These are phyloP conservation scores for Panagrolaimus sp. DNA, from an alignment of 1,140 invertebrate species.

Conservation along the genomic window DNA sequence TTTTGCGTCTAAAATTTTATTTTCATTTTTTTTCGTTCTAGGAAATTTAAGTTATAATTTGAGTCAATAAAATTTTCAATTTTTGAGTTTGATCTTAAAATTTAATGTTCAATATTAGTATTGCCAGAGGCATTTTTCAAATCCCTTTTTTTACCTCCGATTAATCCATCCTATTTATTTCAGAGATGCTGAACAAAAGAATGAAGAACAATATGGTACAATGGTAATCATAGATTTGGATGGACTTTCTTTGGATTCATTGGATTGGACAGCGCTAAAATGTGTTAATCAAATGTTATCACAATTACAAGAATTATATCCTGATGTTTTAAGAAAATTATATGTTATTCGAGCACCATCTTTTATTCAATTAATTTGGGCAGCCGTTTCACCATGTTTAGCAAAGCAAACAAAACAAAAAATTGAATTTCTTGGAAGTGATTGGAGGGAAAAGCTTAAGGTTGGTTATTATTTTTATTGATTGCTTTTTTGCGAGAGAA, in stretches of 20 bases:
- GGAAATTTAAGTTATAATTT: not conserved
- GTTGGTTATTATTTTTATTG: slow-evolving; percentile 18
- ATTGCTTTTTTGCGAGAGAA: too few species aligned
- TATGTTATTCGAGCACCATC: slow-evolving; percentile 40
- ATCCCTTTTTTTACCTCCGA: too few species aligned
- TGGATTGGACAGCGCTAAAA: slow-evolving; percentile 43
- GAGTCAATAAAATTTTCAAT: too few species aligned
- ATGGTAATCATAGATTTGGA: slow-evolving; percentile 51
- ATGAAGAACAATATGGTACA: slow-evolving; percentile 36
- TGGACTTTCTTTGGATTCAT: slow-evolving; percentile 37
- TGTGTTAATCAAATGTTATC: slow-evolving; percentile 39
- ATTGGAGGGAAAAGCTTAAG: slow-evolving; percentile 44
- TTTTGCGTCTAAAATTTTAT: too few species aligned
- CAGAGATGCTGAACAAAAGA: slow-evolving; percentile 5
- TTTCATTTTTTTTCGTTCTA: not conserved
- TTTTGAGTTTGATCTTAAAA: too few species aligned
- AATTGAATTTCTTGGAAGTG: slow-evolving; percentile 43
- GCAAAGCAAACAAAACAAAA: slow-evolving; percentile 50
- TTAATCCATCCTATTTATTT: not conserved
- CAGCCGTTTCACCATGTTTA: slow-evolving; percentile 36
- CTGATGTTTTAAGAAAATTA: slow-evolving; percentile 46
- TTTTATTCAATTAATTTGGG: slow-evolving; percentile 42
- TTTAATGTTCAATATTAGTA: too few species aligned
- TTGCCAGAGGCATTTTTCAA: too few species aligned
- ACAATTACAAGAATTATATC: slow-evolving; percentile 47